phyloP scores from a whole-genome alignment of 2,797 vertebrate species.

The Mycteria americana region DNA sequence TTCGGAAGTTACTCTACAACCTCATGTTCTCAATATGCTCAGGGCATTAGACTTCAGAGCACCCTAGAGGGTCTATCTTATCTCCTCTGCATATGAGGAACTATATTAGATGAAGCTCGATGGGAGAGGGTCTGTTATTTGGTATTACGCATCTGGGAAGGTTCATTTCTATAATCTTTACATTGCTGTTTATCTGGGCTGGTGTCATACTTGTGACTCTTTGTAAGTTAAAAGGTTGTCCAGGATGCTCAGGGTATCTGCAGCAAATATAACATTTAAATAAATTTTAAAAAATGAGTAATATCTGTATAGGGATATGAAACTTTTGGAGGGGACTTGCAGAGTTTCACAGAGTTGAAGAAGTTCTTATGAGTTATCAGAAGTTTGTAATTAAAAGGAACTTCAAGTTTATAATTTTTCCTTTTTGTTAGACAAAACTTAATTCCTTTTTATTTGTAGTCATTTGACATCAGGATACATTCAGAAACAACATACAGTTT shows the following conservation, averaged over 20 bases:
- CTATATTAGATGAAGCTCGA: neutral
- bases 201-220: neutral
- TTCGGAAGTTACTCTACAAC: neutral
- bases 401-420: neutral
- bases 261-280: neutral
- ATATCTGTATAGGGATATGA: neutral
- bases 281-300: neutral
- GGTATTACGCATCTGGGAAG: neutral
- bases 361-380: neutral
- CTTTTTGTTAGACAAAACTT: neutral
- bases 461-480: neutral
- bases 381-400: neutral
- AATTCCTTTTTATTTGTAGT: neutral
- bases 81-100: neutral
- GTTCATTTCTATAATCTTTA: neutral
- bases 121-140: neutral
- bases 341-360: neutral
- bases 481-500: neutral
- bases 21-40: constrained; percentile 15
- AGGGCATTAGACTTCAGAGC: neutral
- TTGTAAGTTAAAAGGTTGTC: neutral
- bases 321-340: neutral
- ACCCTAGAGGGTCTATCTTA: neutral
- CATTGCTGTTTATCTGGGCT: neutral
- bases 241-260: neutral